phyloP scores from a whole-genome alignment of 2,113 vertebrate genomes.

The Struthidea cinerea region DNA sequence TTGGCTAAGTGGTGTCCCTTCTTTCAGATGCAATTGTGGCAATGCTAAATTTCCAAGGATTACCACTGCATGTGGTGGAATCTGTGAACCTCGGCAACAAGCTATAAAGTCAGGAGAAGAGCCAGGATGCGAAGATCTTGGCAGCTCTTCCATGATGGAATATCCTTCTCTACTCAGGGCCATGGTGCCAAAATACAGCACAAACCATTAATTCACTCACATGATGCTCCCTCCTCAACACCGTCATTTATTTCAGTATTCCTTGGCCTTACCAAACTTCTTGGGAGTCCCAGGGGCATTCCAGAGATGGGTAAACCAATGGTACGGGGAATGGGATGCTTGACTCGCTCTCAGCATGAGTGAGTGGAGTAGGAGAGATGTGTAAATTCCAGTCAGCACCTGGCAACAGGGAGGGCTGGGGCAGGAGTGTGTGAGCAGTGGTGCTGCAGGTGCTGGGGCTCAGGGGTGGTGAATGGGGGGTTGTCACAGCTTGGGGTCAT shows the following conservation, averaged over 20 bases:
- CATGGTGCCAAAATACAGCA: neutral
- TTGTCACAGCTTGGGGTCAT: neutral
- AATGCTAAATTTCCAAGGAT: neutral
- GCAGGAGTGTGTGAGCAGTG: neutral
- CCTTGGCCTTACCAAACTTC: neutral
- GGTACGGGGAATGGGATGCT: neutral
- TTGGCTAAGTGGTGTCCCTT: neutral
- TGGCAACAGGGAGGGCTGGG: neutral
- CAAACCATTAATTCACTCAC: neutral
- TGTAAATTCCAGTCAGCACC: neutral
- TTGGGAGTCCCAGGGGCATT: neutral
- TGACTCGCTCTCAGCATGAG: accelerated
- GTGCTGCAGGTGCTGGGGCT: neutral
- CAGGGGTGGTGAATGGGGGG: neutral
- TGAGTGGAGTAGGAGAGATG: neutral
- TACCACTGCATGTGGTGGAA: neutral
- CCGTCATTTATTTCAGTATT: neutral
- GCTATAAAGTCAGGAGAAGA: neutral
- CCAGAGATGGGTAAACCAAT: neutral
- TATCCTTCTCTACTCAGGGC: neutral
- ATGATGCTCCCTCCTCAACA: neutral
- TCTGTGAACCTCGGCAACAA: neutral
- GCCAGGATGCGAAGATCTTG: neutral
- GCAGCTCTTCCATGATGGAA: neutral
- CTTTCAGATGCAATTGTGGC: neutral